Conservation (phyloP, 2,797 vertebrate species). For the Anguilla megastoma region DNA sequence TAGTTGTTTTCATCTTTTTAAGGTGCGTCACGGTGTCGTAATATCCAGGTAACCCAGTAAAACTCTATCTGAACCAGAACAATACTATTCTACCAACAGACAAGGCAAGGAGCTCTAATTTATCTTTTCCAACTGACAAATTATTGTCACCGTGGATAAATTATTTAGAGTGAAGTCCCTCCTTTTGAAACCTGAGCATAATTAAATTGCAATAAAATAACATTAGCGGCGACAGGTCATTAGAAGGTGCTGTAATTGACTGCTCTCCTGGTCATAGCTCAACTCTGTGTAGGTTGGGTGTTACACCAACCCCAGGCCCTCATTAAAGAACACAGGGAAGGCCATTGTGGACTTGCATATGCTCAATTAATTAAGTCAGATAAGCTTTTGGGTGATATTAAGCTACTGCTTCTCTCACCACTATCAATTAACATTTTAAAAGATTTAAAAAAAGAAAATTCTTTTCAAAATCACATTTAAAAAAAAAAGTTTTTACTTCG, state of each 20-base stretch:
- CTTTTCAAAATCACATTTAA: background rate
- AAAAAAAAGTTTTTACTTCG: background rate
- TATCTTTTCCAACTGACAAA: conserved; percentile 69
- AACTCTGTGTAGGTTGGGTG: conserved; percentile 59
- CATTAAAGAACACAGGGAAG: background rate
- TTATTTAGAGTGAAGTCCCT: conserved; percentile 75
- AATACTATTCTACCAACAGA: conserved; percentile 57
- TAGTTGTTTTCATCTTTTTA: background rate
- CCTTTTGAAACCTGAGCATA: conserved; percentile 78
- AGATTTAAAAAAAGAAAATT: background rate
- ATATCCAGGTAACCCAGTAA: conserved; percentile 28
- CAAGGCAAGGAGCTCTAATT: conserved; percentile 55
- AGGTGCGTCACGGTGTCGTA: conserved; percentile 3
- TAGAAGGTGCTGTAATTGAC: conserved; percentile 74
- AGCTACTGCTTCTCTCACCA: background rate
- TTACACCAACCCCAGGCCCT: conserved; percentile 43
- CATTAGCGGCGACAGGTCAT: conserved; percentile 78
- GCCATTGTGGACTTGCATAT: background rate
- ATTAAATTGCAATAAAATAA: conserved; percentile 86
- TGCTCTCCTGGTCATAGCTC: conserved; percentile 67
- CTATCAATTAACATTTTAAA: background rate
- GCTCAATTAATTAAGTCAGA: background rate
- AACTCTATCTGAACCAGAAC: conserved; percentile 31
- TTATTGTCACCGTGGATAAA: conserved; percentile 71
- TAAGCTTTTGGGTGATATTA: background rate